Evolutionary conservation across 1,140 invertebrate species (phyloP).

Genomic region (Ceratitis capitata): DNA sequence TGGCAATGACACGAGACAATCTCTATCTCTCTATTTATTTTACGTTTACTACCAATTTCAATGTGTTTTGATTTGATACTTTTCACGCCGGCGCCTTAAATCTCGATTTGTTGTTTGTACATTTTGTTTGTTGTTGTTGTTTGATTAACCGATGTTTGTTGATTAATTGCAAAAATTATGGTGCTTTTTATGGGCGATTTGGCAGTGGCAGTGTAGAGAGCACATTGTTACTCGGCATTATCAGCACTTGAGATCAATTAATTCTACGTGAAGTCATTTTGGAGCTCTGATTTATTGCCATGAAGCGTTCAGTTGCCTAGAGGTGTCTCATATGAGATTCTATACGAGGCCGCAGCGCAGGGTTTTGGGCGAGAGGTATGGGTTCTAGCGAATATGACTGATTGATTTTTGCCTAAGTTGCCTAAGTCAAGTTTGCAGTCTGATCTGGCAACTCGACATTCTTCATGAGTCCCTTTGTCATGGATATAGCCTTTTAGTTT

Average conservation of each 20-base stretch:
- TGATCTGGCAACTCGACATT: too few species aligned
- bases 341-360: too few species aligned
- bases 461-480: too few species aligned
- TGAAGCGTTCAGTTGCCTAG: background rate
- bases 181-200: background rate
- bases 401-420: too few species aligned
- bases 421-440: too few species aligned
- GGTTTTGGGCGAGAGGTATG: too few species aligned
- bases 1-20: conserved; percentile 30
- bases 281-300: background rate
- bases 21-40: conserved; percentile 30
- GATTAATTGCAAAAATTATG: conserved; percentile 14
- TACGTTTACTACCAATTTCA: conserved; percentile 22
- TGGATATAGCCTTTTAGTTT: too few species aligned
- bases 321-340: too few species aligned
- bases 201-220: background rate
- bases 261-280: background rate
- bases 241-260: background rate
- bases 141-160: background rate
- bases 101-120: background rate
- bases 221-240: background rate
- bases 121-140: conserved; percentile 29
- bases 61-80: background rate
- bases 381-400: too few species aligned
- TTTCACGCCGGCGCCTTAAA: conserved; percentile 5